Evolutionary conservation across 2,888 invertebrate genomes (phyloP).

Genomic region (Tetragnatha montana): DNA sequence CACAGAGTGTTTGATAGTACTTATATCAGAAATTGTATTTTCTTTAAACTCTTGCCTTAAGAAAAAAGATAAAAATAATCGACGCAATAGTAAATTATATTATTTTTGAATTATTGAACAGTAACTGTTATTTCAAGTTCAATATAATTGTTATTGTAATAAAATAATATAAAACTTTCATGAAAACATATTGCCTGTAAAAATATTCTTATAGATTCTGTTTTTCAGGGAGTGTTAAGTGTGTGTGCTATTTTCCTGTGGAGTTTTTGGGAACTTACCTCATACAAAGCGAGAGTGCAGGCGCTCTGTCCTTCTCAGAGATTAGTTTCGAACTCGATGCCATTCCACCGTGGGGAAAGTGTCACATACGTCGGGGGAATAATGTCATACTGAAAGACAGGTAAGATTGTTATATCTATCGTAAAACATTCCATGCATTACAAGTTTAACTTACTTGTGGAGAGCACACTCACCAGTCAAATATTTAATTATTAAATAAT

Average conservation of each 20-base stretch:
- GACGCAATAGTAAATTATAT: too few relatives aligned
- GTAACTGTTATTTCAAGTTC: too few relatives aligned
- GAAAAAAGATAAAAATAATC: too few relatives aligned
- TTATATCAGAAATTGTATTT: too few relatives aligned
- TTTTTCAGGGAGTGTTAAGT: conserved; percentile 72
- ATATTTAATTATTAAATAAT: too few relatives aligned
- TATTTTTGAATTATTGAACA: too few relatives aligned
- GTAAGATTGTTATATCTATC: conserved; percentile 74
- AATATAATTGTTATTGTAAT: too few relatives aligned
- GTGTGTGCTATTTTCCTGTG: conserved; percentile 81
- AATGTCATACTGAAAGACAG: conserved; percentile 81
- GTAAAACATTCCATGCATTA: not conserved
- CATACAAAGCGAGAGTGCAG: conserved; percentile 78
- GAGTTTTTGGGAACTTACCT: conserved; percentile 82
- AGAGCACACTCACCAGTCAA: not conserved
- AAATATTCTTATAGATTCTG: not conserved
- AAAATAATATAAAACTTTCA: too few relatives aligned
- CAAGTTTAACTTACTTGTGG: not conserved
- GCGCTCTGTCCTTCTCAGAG: conserved; percentile 79
- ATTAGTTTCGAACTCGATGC: conserved; percentile 81
- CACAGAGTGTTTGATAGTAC: too few relatives aligned
- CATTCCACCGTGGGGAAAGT: conserved; percentile 83
- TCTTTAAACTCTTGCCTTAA: too few relatives aligned
- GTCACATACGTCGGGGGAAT: conserved; percentile 80
- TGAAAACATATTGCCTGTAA: too few relatives aligned